Evolutionary conservation across 2,888 invertebrate species (phyloP), one percentile per base, ranked within the genome.

Genomic region (Lasius platythorax): DNA sequence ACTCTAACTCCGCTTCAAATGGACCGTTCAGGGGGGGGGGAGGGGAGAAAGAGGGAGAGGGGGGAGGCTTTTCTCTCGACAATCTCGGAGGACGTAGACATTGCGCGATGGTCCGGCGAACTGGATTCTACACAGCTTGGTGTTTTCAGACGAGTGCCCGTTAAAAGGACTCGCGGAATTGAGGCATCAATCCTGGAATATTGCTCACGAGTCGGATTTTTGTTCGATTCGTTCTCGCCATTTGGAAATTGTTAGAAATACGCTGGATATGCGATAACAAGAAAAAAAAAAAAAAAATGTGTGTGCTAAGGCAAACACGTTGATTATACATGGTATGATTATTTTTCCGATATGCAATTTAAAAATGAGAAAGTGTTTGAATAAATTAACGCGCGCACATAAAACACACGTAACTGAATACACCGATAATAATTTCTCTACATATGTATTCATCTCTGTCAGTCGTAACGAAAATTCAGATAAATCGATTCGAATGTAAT

Each of bases 1-100:
- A 76, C 82, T 81, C 72, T 81, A 85, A 23, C 87, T 64, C 23
- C 63, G 33, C 74, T 72, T 79, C 72, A 84, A 87, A 88, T 88
- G 87, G 85, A 89, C 75, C 56, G 79, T 82, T 82, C 74, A 64
- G 46, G 72, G 50, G 18, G 8, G 6, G 15, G 50, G 15, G 8
- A 0, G 4, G 46, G 18, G 18, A 12, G 12, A 3, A 12, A 5
- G 23, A 23, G 23, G 23, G 23, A 1, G 46, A 15, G 46, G 46
- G 12, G 18, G 5, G 18, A 15, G 28, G 85, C 33, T 70, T 50
- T 74, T 82, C 82, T 78, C 67, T 63, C 68, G 67, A 0, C 66
- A 46, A 82, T 56, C 61, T 33, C 23, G 40, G 33, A 56, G 40
- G 33, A 56, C 63, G 61, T 67, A 58, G 68, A 56, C 74, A 86